These are phyloP conservation scores for Alexandromys fortis DNA, from an alignment of 2,113 vertebrate species.

Conservation along the genomic window DNA sequence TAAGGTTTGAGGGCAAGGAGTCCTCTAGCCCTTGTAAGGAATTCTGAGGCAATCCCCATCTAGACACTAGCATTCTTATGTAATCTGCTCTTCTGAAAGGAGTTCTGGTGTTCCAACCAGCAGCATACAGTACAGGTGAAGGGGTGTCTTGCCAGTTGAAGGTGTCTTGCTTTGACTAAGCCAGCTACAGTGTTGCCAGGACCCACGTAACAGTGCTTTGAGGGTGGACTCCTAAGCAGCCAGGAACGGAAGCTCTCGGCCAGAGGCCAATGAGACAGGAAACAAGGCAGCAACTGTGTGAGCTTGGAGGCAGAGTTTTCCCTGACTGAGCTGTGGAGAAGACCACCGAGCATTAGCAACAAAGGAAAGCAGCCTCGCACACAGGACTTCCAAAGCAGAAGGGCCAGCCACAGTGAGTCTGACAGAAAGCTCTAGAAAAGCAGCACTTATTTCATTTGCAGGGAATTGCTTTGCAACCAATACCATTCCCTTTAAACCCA, in stretches of 20 bases:
- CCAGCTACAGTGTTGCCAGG: not conserved
- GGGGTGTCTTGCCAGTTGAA: not conserved
- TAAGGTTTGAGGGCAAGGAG: not conserved
- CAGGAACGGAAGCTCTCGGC: not conserved
- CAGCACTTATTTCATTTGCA: not conserved
- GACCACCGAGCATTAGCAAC: not conserved
- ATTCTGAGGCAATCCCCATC: not conserved
- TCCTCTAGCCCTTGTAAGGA: not conserved
- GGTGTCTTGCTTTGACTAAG: not conserved
- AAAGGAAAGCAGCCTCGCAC: not conserved
- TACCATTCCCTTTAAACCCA: not conserved
- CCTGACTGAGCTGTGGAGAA: not conserved
- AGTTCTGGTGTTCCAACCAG: not conserved
- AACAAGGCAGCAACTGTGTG: not conserved
- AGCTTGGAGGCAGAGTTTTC: not conserved
- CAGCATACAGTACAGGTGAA: not conserved
- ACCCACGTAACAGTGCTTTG: not conserved
- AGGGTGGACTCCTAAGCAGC: not conserved
- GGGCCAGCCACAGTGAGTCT: not conserved
- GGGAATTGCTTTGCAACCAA: not conserved
- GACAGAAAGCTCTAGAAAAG: not conserved
- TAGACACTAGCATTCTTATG: not conserved
- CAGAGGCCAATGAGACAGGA: not conserved
- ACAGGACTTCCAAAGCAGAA: constrained; percentile 15
- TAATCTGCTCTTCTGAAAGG: not conserved